phyloP scores from a whole-genome alignment of 2,888 invertebrate genomes.

The Polia nebulosa region DNA sequence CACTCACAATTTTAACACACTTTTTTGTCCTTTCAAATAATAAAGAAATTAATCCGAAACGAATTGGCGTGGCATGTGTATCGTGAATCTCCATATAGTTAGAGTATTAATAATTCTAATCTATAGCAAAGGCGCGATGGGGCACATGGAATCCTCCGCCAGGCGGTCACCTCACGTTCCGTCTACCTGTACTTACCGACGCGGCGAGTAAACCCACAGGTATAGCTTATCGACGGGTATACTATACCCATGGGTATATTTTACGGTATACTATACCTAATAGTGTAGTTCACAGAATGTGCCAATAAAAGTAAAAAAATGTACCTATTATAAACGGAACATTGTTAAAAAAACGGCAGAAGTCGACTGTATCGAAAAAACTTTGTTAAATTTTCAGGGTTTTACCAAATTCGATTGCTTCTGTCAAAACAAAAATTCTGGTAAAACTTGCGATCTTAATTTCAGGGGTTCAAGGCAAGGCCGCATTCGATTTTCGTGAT shows the following conservation, averaged over 20 bases:
- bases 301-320: too few species aligned
- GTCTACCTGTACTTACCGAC: constrained; percentile 67
- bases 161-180: constrained; percentile 74
- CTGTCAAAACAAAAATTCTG: neutral
- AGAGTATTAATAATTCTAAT: constrained; percentile 68
- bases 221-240: constrained; percentile 36
- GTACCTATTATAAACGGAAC: too few species aligned
- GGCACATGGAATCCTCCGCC: constrained; percentile 70
- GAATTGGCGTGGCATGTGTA: constrained; percentile 60
- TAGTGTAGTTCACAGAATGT: neutral
- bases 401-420: neutral
- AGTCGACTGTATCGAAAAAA: neutral
- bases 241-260: constrained; percentile 34
- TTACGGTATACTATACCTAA: constrained; percentile 33
- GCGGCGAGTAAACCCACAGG: constrained; percentile 49
- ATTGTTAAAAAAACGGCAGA: neutral
- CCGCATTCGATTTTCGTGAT: too few species aligned
- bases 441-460: too few species aligned
- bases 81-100: constrained; percentile 22
- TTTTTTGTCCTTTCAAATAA: neutral
- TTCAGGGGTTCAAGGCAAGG: too few species aligned
- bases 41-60: constrained; percentile 51
- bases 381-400: neutral
- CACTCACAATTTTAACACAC: neutral
- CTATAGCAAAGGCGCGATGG: constrained; percentile 69